Conservation (phyloP, 2,888 invertebrate genomes). For the Trissonchulus sp. region DNA sequence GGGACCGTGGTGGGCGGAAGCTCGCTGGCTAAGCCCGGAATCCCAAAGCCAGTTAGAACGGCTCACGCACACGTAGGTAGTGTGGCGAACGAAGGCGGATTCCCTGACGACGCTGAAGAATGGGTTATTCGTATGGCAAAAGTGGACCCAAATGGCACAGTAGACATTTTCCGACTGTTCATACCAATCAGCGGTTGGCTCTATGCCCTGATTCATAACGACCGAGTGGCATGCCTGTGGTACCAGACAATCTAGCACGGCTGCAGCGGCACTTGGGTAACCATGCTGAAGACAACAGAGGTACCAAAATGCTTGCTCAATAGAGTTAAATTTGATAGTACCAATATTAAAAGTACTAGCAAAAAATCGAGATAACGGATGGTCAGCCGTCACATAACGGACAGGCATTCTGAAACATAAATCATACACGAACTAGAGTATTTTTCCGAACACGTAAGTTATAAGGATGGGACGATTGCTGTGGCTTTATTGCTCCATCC, state of each 20-base stretch:
- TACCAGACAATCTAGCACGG: no score
- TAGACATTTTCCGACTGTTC: background rate
- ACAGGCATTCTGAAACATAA: no score
- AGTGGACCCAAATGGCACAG: background rate
- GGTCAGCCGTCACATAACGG: background rate
- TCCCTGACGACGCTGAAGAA: background rate
- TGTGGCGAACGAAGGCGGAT: background rate
- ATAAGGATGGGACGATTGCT: no score
- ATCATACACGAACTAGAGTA: no score
- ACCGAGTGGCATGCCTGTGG: background rate
- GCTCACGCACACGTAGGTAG: background rate
- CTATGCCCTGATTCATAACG: background rate
- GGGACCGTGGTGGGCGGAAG: background rate
- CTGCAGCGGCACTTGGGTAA: background rate
- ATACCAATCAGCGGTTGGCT: background rate
- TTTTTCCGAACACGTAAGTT: background rate
- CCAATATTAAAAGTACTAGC: no score
- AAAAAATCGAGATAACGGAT: no score
- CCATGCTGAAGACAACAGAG: no score
- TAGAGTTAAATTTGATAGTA: no score
- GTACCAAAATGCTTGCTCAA: no score
- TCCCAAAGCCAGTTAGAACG: background rate
- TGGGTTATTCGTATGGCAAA: background rate
- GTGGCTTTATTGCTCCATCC: no score
- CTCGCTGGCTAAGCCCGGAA: slow-evolving; percentile 2